Evolutionary conservation across 2,888 invertebrate species (phyloP).

Genomic region (Hybos culiciformis): DNA sequence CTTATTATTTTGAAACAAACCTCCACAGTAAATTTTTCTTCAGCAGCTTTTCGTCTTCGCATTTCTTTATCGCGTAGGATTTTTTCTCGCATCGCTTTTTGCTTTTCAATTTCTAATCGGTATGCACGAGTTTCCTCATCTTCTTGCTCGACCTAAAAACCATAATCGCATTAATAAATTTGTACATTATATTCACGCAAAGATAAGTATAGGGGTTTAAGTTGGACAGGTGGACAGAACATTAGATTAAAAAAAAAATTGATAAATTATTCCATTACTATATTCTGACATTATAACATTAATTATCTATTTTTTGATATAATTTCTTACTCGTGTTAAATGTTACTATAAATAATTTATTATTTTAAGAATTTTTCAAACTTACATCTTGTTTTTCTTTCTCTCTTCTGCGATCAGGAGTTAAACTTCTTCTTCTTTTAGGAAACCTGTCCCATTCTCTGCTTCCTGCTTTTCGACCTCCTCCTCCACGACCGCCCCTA

Average conservation of each 20-base stretch:
- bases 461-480: slow-evolving; percentile 7
- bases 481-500: slow-evolving; percentile 8
- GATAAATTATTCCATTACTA: not conserved
- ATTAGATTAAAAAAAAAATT: not conserved
- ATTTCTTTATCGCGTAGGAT: slow-evolving; percentile 37
- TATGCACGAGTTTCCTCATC: slow-evolving; percentile 39
- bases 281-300: not conserved
- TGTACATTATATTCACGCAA: too few relatives aligned
- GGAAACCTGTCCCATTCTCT: slow-evolving; percentile 15
- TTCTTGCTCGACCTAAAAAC: slow-evolving; percentile 29
- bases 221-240: too few relatives aligned
- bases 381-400: slow-evolving; percentile 27
- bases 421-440: slow-evolving; percentile 31
- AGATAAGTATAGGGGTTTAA: not conserved
- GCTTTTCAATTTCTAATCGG: slow-evolving; percentile 37
- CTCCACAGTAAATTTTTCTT: slow-evolving; percentile 33
- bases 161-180: not conserved
- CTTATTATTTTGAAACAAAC: too few relatives aligned
- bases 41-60: slow-evolving; percentile 35
- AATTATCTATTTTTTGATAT: too few relatives aligned
- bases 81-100: slow-evolving; percentile 36
- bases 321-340: not conserved
- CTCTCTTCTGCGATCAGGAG: slow-evolving; percentile 20
- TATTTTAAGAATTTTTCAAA: not conserved
- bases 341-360: not conserved